phyloP scores from a whole-genome alignment of 2,888 invertebrate species.

The Bursaphelenchus okinawaensis region DNA sequence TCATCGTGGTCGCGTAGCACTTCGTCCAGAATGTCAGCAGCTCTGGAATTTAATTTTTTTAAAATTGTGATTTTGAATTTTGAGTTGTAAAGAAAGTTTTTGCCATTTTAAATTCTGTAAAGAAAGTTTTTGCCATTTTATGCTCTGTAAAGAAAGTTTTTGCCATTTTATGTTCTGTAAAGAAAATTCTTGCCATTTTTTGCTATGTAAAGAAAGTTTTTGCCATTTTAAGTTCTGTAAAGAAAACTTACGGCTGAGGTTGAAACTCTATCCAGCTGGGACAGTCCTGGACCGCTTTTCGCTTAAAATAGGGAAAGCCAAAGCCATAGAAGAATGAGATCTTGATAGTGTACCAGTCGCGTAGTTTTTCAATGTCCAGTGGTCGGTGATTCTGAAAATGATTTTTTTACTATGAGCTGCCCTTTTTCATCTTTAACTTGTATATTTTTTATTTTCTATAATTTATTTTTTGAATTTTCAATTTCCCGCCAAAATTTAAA shows the following conservation, averaged over 20 bases:
- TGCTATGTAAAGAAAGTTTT: too few relatives aligned
- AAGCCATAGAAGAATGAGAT: slow-evolving; percentile 32
- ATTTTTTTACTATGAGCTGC: slow-evolving; percentile 7
- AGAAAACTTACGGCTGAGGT: slow-evolving; percentile 20
- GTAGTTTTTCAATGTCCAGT: slow-evolving; percentile 17
- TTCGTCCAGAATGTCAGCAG: slow-evolving; percentile 12
- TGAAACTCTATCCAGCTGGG: slow-evolving; percentile 35
- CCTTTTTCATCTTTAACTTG: too few relatives aligned
- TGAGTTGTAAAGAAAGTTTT: too few relatives aligned
- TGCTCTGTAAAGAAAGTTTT: too few relatives aligned
- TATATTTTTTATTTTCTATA: too few relatives aligned
- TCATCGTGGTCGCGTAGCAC: slow-evolving; percentile 7
- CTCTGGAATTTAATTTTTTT: neutral
- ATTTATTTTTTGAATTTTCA: too few relatives aligned
- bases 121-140: slow-evolving; percentile 9
- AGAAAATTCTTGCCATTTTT: neutral
- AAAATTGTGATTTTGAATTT: neutral
- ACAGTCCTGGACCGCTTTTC: slow-evolving; percentile 17
- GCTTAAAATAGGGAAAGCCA: slow-evolving; percentile 24
- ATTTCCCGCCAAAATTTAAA: too few relatives aligned
- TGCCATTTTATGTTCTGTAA: too few relatives aligned
- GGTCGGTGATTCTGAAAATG: slow-evolving; percentile 19
- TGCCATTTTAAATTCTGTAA: too few relatives aligned
- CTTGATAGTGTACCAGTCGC: slow-evolving; percentile 24
- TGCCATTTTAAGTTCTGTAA: too few relatives aligned